Percentiles rank a stretch among this genome's conserved stretches.
These are phyloP conservation scores for Syngnathus floridae DNA, from an alignment of 2,113 vertebrate species.

Conservation along the genomic window DNA sequence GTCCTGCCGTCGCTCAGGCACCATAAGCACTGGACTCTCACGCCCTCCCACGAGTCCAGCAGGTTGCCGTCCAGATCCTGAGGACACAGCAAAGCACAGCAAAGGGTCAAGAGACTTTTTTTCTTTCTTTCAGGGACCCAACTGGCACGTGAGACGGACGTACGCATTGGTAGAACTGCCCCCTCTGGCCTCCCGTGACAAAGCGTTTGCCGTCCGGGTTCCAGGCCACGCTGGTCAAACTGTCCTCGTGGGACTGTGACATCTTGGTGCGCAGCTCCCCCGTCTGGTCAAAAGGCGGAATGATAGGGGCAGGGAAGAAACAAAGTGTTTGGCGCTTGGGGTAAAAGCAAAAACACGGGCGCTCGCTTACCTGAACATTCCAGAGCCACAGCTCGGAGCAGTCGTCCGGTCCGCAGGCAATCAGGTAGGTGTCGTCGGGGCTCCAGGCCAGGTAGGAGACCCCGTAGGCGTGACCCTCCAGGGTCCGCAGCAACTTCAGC, in stretches of 20 bases:
- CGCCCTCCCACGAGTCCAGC: constrained; percentile 97
- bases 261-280: constrained; percentile 98
- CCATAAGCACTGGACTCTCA: constrained; percentile 97
- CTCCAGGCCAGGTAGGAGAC: constrained; percentile 98
- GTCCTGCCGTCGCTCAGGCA: constrained; percentile 93
- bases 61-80: constrained; percentile 98
- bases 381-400: constrained; percentile 99
- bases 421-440: constrained; percentile 94
- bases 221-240: constrained; percentile 97
- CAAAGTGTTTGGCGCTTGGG: too few species aligned
- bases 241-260: constrained; percentile 98
- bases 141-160: constrained; percentile 20
- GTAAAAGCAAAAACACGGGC: neutral
- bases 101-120: neutral
- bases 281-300: constrained; percentile 71
- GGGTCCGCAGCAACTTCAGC: constrained; percentile 89
- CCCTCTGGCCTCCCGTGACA: constrained; percentile 93
- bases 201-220: constrained; percentile 98
- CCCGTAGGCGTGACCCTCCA: constrained; percentile 95
- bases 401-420: constrained; percentile 97
- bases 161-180: constrained; percentile 98
- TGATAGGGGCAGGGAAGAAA: constrained; percentile 22
- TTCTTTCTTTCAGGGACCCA: too few species aligned
- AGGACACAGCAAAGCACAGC: constrained; percentile 19
- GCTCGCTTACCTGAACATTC: constrained; percentile 84